Evolutionary conservation across 2,888 invertebrate species (phyloP), one percentile per base, ranked within the genome.

Genomic region (Tipula unca): DNA sequence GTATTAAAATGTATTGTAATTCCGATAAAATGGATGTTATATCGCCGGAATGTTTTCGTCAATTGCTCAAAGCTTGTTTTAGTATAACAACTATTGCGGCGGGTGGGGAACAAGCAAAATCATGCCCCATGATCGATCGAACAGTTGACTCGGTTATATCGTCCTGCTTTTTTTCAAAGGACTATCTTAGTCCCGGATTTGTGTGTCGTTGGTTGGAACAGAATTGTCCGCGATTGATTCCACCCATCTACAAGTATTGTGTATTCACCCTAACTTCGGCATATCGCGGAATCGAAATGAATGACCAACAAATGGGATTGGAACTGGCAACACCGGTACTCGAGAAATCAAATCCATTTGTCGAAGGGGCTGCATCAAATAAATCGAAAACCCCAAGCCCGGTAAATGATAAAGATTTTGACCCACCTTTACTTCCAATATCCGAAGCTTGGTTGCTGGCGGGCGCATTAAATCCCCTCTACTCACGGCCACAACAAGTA

Each of bases 101-200:
- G 88, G 94, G 94, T 0, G 95, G 94, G 87, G 94, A 95, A 0
- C 90, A 89, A 86, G 92, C 93, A 4, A 93, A 93, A 88, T 92
- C 93, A 0, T 95, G 95, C 88, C 91, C 93, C 54, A 90, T 92
- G 90, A 94, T 95, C 87, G 94, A 94, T 89, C 93, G 94, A 87
- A 95, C 96, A 0, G 91, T 96, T 85, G 91, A 93, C 85, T 93
- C 96, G 1, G 95, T 96, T 42, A 93, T 95, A 85, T 93, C 94
- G 88, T 95, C 96, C 20, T 96, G 96, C 89, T 97, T 96, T 91
- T 95, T 96, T 90, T 94, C 94, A 35, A 96, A 96, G 90, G 93
- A 94, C 86, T 92, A 92, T 85, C 93, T 97, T 87, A 95, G 95
- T 85, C 92, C 94, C 29, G 94, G 94, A 86, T 97, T 94, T 89